Evolutionary conservation across 1,140 invertebrate genomes (phyloP), one percentile per base, ranked within the genome.

Genomic region (Ips typographus): DNA sequence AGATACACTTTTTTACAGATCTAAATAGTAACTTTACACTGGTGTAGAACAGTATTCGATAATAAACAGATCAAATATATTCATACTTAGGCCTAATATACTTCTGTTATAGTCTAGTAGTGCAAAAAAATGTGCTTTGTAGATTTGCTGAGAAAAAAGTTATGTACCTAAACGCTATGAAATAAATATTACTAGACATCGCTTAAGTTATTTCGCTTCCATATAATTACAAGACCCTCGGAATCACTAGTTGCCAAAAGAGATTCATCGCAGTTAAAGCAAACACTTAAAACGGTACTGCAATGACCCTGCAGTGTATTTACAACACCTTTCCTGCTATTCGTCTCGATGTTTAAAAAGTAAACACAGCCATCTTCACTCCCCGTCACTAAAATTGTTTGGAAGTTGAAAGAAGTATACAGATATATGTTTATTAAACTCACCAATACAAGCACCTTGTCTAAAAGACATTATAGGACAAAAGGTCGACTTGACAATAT

Each of bases 191-290:
- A n/a, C n/a, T n/a, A n/a, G n/a, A n/a, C n/a, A n/a, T n/a, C n/a
- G n/a, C n/a, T n/a, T n/a, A n/a, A n/a, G n/a, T n/a, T n/a, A n/a
- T n/a, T n/a, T 64, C 83, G 84, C 71, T 91, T 89, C 93, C 93
- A 95, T 60, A 95, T 86, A 76, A 95, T 95, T 66, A 95, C 90
- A 73, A 93, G 87, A 4, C 93, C 94, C 75, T 91, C 86, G 62
- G 88, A 83, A 83, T 96, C 94, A 78, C 90, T 91, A 40, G 91
- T 93, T 51, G 93, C 93, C 41, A 96, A 82, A 69, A 95, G 82
- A 78, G 91, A 92, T 83, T 95, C 94, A 82, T 95, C 92, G 82
- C 92, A 93, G 83, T 94, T 95, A 79, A 96, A 95, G 74, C 88
- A 90, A 7, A 95, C 89, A 65, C 92, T 90, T 2, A 94, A 81